phyloP scores from a whole-genome alignment of 2,888 invertebrate species.

The Strigamia maritima region DNA sequence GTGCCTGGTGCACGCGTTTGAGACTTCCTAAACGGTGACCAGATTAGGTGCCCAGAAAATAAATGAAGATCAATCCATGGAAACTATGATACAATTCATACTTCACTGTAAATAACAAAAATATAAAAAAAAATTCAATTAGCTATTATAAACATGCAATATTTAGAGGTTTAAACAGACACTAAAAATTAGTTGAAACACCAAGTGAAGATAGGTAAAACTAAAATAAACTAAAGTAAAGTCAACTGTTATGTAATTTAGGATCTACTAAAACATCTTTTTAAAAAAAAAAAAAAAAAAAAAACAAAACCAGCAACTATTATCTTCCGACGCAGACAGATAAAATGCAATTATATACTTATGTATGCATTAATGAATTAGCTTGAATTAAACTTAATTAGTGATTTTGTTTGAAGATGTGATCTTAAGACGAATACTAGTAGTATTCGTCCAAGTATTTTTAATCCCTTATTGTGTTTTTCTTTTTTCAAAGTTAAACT shows the following conservation, averaged over 20 bases:
- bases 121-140: not conserved
- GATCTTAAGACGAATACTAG: no score
- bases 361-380: no score
- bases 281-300: no score
- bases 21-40: constrained; percentile 3
- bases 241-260: not conserved
- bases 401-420: no score
- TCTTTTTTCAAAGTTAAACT: no score
- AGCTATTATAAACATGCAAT: not conserved
- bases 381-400: no score
- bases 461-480: no score
- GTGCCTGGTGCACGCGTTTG: constrained; percentile 7
- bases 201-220: not conserved
- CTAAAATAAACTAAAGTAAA: no score
- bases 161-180: not conserved
- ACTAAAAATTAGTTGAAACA: not conserved
- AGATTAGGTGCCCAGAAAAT: constrained; percentile 16
- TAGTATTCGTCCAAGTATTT: no score
- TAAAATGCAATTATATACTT: no score
- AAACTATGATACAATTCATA: constrained; percentile 18
- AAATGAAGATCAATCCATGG: not conserved
- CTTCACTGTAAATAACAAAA: constrained; percentile 15
- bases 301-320: no score
- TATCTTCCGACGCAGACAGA: no score
- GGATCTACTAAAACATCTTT: not conserved